phyloP scores from a whole-genome alignment of 2,888 invertebrate species.

The Epirrhoe tristata region DNA sequence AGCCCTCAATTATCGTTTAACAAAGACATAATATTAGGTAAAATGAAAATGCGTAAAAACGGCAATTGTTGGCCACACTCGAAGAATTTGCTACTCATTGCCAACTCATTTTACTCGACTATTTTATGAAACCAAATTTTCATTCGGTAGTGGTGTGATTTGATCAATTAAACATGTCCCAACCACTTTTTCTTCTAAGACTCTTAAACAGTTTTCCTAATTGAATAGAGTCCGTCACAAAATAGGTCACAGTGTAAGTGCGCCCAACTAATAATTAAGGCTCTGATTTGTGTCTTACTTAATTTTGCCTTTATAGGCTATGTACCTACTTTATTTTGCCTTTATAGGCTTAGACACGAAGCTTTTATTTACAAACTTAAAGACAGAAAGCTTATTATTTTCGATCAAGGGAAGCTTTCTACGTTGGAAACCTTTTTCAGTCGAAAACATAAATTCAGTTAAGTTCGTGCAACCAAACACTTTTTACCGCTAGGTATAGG shows the following conservation, averaged over 20 bases:
- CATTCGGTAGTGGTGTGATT: background rate
- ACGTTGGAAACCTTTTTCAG: background rate
- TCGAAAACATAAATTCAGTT: background rate
- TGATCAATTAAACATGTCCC: too few relatives aligned
- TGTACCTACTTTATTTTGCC: background rate
- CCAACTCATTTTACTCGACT: constrained; percentile 24
- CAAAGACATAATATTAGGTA: constrained; percentile 2
- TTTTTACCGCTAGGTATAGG: too few relatives aligned
- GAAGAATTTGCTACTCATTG: constrained; percentile 29
- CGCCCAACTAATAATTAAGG: too few relatives aligned
- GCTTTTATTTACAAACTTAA: too few relatives aligned
- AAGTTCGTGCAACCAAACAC: background rate
- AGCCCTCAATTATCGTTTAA: background rate
- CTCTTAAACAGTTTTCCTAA: too few relatives aligned
- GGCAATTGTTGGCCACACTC: constrained; percentile 5
- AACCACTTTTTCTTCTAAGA: too few relatives aligned
- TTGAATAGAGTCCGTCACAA: too few relatives aligned
- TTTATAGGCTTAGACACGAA: background rate
- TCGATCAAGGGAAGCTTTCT: background rate
- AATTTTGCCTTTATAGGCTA: background rate
- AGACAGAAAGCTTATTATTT: background rate
- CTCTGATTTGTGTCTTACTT: too few relatives aligned
- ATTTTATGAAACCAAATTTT: background rate
- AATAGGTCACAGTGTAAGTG: too few relatives aligned
- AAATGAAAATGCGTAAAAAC: constrained; percentile 1